Base-by-base conservation (phyloP, 2,797 vertebrate genomes). In the Poecilia picta region DNA sequence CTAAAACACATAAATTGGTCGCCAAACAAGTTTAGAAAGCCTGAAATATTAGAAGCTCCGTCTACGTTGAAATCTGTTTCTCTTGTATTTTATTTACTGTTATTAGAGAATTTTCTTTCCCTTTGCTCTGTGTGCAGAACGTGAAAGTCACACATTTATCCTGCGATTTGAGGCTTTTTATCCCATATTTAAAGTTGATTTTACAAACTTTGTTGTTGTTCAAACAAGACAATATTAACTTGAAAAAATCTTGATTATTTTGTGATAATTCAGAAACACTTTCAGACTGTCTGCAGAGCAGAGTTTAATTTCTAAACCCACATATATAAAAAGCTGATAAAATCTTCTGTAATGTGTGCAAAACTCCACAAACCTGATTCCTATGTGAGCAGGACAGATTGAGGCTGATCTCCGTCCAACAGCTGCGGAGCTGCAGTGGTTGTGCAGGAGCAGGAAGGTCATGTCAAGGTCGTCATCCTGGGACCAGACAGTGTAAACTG, bases 381-480 rank as follows among this genome's bases (percentile, higher is more conserved):
- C n/a, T n/a, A n/a, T n/a, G n/a, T n/a, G n/a, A n/a, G n/a, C n/a
- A n/a, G n/a, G n/a, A n/a, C n/a, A n/a, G n/a, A n/a, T n/a, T n/a
- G n/a, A n/a, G n/a, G n/a, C n/a, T n/a, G n/a, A n/a, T n/a, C n/a
- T n/a, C n/a, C n/a, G n/a, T n/a, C n/a, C n/a, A n/a, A n/a, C n/a
- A n/a, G n/a, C 77, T 72, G 39, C 45, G 13, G 76, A 64, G 46
- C 72, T 75, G 73, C 13, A 0, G 36, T 51, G 53, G 49, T 18
- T 71, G 73, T 80, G 72, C 23, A 41, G 76, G 73, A 73, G 66
- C 75, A 23, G 53, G 43, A 45, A 62, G 74, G 73, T 85, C 55
- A 77, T 73, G 15, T 57, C 51, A 62, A 68, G 43, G 73, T 79
- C 73, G 59, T 76, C 81, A 71, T 81, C 74, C 76, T 77, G 78